Evolutionary conservation across 2,888 invertebrate genomes (phyloP).

Genomic region (Volucella bombylans): DNA sequence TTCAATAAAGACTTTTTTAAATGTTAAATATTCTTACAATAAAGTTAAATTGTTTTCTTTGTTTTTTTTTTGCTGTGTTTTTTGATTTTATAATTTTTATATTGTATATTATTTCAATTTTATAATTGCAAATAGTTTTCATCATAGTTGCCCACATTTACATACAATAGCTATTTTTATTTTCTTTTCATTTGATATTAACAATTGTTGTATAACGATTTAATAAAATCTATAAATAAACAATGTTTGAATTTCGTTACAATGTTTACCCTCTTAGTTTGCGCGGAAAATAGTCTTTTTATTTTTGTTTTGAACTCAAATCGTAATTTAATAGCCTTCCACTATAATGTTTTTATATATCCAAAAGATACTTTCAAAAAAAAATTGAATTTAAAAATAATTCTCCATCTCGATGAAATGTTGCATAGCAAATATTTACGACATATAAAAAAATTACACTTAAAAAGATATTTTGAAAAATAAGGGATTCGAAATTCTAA

Average conservation of each 20-base stretch:
- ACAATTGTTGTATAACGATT: conserved; percentile 34
- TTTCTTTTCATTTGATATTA: neutral
- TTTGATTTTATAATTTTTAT: conserved; percentile 13
- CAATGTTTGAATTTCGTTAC: conserved; percentile 11
- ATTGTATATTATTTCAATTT: neutral
- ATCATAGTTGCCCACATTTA: neutral
- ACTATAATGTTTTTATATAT: no score
- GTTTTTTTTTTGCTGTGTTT: neutral
- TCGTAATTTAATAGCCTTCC: no score
- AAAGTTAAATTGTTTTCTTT: neutral
- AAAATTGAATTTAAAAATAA: no score
- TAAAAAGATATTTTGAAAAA: no score
- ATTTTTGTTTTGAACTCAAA: no score
- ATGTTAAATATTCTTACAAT: neutral
- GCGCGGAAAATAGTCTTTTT: no score
- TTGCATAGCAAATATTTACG: no score
- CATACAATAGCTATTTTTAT: conserved; percentile 12
- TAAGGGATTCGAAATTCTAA: no score
- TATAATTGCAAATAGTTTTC: neutral
- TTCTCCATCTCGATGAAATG: no score
- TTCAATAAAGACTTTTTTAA: conserved; percentile 19
- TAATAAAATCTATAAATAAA: conserved; percentile 20
- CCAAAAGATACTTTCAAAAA: no score
- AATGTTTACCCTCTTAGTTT: no score
- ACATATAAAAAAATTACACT: no score